These are phyloP conservation scores for Proisotoma minuta DNA, from an alignment of 2,888 invertebrate species.

Conservation along the genomic window DNA sequence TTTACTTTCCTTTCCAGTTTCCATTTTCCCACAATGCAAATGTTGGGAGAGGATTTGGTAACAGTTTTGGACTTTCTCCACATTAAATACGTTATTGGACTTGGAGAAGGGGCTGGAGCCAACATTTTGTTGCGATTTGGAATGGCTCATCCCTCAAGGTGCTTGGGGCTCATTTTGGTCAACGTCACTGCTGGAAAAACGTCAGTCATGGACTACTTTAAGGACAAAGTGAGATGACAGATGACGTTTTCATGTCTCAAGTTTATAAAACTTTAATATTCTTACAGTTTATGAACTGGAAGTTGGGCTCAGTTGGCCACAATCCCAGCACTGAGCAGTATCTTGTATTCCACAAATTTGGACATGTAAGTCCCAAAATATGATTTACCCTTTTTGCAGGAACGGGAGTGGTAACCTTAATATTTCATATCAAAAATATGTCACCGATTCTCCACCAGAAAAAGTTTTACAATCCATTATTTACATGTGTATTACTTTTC, in stretches of 20 bases:
- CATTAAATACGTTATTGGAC: slow-evolving; percentile 74
- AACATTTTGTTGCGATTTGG: slow-evolving; percentile 81
- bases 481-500: too few species aligned
- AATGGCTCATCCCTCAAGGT: slow-evolving; percentile 70
- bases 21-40: slow-evolving; percentile 75
- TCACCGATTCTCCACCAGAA: too few species aligned
- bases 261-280: neutral
- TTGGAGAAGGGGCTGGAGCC: slow-evolving; percentile 77
- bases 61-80: slow-evolving; percentile 76
- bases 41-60: slow-evolving; percentile 73
- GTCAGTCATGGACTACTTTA: slow-evolving; percentile 78
- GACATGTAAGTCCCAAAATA: slow-evolving; percentile 66
- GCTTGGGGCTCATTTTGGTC: slow-evolving; percentile 74
- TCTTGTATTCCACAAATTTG: slow-evolving; percentile 83
- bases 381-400: neutral
- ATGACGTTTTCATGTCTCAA: neutral
- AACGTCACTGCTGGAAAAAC: slow-evolving; percentile 83
- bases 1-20: slow-evolving; percentile 57
- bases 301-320: slow-evolving; percentile 68
- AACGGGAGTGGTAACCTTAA: too few species aligned
- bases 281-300: slow-evolving; percentile 72
- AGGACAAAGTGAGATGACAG: slow-evolving; percentile 61
- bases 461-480: too few species aligned
- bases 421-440: too few species aligned
- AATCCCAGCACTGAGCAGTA: slow-evolving; percentile 83